phyloP scores from a whole-genome alignment of 2,888 invertebrate species.

The Sussaba pulchella region DNA sequence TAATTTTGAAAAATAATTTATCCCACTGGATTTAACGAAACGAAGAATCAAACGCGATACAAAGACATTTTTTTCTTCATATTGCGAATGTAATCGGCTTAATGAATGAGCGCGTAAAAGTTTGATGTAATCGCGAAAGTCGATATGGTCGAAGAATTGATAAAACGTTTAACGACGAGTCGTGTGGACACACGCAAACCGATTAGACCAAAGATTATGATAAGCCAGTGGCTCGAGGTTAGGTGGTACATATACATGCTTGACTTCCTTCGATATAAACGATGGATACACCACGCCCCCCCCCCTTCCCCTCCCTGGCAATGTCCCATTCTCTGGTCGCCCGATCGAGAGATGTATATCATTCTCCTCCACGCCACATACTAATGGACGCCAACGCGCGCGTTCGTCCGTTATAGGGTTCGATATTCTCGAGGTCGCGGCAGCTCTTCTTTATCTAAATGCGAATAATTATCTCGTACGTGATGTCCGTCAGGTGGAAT shows the following conservation, averaged over 20 bases:
- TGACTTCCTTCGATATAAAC: constrained; percentile 44
- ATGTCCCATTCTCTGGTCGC: constrained; percentile 28
- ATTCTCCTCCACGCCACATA: constrained; percentile 33
- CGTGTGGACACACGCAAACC: constrained; percentile 13
- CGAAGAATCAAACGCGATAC: background rate
- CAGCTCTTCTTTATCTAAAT: constrained; percentile 78
- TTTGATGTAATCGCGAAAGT: background rate
- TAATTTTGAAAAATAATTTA: no score
- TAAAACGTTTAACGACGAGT: background rate
- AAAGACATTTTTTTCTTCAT: no score
- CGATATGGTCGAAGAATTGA: background rate
- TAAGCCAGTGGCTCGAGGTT: background rate
- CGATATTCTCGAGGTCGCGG: constrained; percentile 74
- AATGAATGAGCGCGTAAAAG: background rate
- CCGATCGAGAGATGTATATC: constrained; percentile 43
- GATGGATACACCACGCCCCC: background rate
- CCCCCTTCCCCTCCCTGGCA: background rate
- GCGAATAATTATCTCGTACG: constrained; percentile 79
- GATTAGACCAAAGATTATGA: constrained; percentile 1
- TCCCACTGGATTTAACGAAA: no score
- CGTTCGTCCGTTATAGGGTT: constrained; percentile 55
- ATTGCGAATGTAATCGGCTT: background rate
- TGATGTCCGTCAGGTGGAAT: constrained; percentile 67
- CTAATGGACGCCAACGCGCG: constrained; percentile 46
- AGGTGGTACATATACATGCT: constrained; percentile 45